These are phyloP conservation scores for Erebia palarica DNA, from an alignment of 2,888 invertebrate species.

Conservation along the genomic window DNA sequence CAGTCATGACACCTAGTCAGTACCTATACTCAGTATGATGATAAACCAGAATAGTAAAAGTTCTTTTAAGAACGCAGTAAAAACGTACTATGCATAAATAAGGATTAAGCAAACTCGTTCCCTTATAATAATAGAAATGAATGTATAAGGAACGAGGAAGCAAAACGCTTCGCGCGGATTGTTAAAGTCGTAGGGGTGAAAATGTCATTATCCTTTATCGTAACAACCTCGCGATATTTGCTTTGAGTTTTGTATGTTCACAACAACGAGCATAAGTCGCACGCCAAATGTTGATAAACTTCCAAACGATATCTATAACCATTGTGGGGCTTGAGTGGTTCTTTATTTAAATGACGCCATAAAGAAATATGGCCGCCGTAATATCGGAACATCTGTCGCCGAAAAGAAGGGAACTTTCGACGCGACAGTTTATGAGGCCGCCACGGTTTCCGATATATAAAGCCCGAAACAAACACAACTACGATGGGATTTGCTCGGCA, in stretches of 20 bases:
- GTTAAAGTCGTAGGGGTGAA: slow-evolving; percentile 5
- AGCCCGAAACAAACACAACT: no score
- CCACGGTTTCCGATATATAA: slow-evolving; percentile 58
- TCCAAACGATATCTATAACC: slow-evolving; percentile 52
- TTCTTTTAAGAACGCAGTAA: no score
- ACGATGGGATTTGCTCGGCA: no score
- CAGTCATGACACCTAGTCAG: no score
- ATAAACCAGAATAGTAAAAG: no score
- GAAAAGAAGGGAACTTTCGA: slow-evolving; percentile 67
- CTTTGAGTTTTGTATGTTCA: slow-evolving; percentile 10
- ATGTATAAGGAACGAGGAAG: background rate
- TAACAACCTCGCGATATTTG: slow-evolving; percentile 13
- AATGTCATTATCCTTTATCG: slow-evolving; percentile 9
- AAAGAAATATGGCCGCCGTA: slow-evolving; percentile 69
- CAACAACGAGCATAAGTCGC: slow-evolving; percentile 17
- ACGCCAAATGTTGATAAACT: slow-evolving; percentile 50
- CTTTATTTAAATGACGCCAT: slow-evolving; percentile 74
- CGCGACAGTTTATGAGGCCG: slow-evolving; percentile 66
- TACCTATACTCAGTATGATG: no score
- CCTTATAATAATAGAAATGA: background rate
- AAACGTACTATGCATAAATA: no score
- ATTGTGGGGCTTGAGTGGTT: slow-evolving; percentile 58
- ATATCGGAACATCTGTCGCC: slow-evolving; percentile 73
- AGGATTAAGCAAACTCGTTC: no score
- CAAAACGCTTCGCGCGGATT: background rate